Base-by-base conservation (phyloP, 2,888 invertebrate species). In the Elegia similella region DNA sequence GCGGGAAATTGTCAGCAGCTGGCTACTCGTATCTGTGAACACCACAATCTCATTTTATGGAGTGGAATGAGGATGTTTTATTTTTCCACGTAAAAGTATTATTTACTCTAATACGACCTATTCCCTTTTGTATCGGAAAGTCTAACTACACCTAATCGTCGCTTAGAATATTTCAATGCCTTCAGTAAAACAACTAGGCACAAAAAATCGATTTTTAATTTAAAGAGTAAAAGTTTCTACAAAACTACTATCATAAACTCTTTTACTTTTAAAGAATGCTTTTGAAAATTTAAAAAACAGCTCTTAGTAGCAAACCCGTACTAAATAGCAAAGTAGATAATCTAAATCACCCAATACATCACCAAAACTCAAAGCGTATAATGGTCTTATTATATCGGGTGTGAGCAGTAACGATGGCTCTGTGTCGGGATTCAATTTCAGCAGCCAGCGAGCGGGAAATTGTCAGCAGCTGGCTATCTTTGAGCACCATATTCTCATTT, bases 1-100 rank as follows among this genome's bases (percentile, higher is more conserved):
- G 87, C 92, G 92, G 86, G 82, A 91, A 92, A 92, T 92, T 92
- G 91, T 91, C 84, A 78, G 65, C 88, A 87, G 84, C 87, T 87
- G 88, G 67, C 10, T 6, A 8, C 12, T 10, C 38, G 38, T n/a
- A 38, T 10, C 38, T n/a, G 38, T n/a, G 17, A 44, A 56, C 55
- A 56, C 43, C 53, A 43, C 43, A 54, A 54, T 54, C 43, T 54
- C 12, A 12, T 43, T 54, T 52, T 42, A 52, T 38, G n/a, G 38
- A 12, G 3, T 3, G 23, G 23, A 5, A 5, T 23, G 23, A 23
- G n/a, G 12, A 10, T 3, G 10, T n/a, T n/a, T 38, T 10, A 12
- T 38, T 34, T 34, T 38, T 38, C 10, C 38, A 12, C 12, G 38
- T 12, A 34, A 8, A 34, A 10, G 3, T 38, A 38, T 23, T 23